Percentiles rank a stretch among this genome's conserved stretches.
These are phyloP conservation scores for Scleropages formosus DNA, from an alignment of 2,797 vertebrate species.

Conservation along the genomic window DNA sequence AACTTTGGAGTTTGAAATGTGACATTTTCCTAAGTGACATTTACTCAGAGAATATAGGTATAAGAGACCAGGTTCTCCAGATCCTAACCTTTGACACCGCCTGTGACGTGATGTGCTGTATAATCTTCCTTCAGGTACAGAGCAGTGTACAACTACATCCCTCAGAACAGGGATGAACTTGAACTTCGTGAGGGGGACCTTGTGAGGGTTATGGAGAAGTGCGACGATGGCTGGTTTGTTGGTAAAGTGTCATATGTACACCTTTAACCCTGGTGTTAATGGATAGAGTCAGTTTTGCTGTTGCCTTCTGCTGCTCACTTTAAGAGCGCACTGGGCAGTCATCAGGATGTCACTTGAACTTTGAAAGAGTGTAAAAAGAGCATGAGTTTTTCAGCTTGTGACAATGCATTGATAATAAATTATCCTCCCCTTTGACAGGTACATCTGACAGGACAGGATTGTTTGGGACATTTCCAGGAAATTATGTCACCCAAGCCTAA, in stretches of 20 bases:
- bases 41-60: too few species aligned
- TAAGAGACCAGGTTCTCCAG: too few species aligned
- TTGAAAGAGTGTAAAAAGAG: too few species aligned
- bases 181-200: slow-evolving; percentile 86
- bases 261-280: neutral
- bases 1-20: too few species aligned
- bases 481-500: slow-evolving; percentile 89
- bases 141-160: slow-evolving; percentile 87
- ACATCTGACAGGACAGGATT: slow-evolving; percentile 88
- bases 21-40: too few species aligned
- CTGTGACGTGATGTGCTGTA: neutral
- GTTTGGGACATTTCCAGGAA: slow-evolving; percentile 96
- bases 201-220: slow-evolving; percentile 92
- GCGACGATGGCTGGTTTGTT: slow-evolving; percentile 97
- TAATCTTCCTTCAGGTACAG: slow-evolving; percentile 71
- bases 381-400: neutral
- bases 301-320: slow-evolving; percentile 51
- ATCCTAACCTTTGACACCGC: neutral
- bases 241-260: slow-evolving; percentile 61
- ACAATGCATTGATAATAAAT: neutral
- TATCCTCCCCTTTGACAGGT: slow-evolving; percentile 62
- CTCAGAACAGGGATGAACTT: slow-evolving; percentile 89
- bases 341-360: too few species aligned
- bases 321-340: slow-evolving; percentile 36
- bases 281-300: neutral